phyloP scores from a whole-genome alignment of 2,113 vertebrate genomes.

The Setophaga coronata region DNA sequence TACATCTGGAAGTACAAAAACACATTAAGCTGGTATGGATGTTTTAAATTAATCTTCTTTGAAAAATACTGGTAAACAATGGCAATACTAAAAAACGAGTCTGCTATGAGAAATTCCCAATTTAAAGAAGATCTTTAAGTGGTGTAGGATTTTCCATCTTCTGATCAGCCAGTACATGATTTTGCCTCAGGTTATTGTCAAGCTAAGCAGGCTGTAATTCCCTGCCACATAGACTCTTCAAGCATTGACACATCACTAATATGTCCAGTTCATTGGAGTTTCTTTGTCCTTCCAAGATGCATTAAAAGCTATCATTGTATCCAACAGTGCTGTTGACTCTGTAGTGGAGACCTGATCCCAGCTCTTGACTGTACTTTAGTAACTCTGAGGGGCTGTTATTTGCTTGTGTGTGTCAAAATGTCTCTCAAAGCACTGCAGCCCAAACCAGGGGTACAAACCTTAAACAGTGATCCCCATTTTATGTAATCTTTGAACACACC shows the following conservation, averaged over 20 bases:
- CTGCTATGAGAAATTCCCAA: neutral
- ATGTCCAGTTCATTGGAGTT: neutral
- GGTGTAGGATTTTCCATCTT: slow-evolving; percentile 35
- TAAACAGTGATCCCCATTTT: neutral
- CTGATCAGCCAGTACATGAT: neutral
- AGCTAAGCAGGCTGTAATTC: neutral
- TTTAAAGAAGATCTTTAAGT: neutral
- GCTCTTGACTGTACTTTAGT: neutral
- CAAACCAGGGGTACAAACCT: neutral
- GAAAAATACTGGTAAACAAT: slow-evolving; percentile 36
- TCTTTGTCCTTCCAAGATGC: neutral
- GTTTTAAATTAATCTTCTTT: slow-evolving; percentile 23
- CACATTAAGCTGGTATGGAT: neutral
- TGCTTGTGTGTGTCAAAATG: neutral
- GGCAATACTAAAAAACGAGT: neutral
- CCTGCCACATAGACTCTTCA: neutral
- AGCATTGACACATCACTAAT: neutral
- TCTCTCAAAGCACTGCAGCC: neutral
- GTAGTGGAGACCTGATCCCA: neutral
- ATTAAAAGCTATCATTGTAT: neutral
- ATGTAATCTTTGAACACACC: neutral
- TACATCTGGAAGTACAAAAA: neutral
- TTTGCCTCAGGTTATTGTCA: slow-evolving; percentile 11
- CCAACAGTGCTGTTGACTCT: neutral
- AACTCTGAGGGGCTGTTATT: neutral